Percentiles rank a stretch among this genome's conserved stretches.
These are phyloP conservation scores for Varecia variegata DNA, from an alignment of 2,797 vertebrate species.

Conservation along the genomic window DNA sequence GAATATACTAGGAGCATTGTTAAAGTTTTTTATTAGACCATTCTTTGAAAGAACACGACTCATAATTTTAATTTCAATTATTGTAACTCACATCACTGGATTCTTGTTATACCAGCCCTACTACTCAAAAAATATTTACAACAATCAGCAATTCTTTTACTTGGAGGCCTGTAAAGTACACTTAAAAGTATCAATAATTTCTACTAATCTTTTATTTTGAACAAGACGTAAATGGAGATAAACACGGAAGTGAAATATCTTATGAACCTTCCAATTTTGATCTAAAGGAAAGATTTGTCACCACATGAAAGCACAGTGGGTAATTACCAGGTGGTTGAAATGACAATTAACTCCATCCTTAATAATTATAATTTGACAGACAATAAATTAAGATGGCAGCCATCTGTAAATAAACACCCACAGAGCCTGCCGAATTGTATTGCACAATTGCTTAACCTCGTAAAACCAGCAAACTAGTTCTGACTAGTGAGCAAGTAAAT, in stretches of 20 bases:
- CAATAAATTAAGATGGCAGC: constrained; percentile 73
- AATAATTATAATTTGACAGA: constrained; percentile 77
- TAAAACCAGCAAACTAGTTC: constrained; percentile 68
- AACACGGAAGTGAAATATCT: constrained; percentile 63
- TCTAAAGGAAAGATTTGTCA: constrained; percentile 66
- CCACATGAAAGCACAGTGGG: constrained; percentile 71
- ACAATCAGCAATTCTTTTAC: constrained; percentile 40
- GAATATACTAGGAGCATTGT: constrained; percentile 66
- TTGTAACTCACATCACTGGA: constrained; percentile 28
- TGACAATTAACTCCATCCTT: constrained; percentile 72
- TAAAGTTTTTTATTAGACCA: constrained; percentile 66
- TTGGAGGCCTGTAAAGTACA: neutral
- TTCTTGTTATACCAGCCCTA: constrained; percentile 64
- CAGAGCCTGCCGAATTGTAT: constrained; percentile 49
- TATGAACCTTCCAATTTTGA: constrained; percentile 55
- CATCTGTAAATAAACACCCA: constrained; percentile 78
- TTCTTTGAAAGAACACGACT: constrained; percentile 40
- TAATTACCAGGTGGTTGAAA: constrained; percentile 74
- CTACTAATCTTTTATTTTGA: constrained; percentile 60
- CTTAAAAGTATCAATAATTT: constrained; percentile 55
- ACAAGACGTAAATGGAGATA: constrained; percentile 41
- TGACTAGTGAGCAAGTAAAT: constrained; percentile 31
- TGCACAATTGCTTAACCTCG: constrained; percentile 70
- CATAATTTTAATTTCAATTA: constrained; percentile 45
- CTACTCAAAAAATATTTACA: neutral